Conservation (phyloP, 1,140 invertebrate genomes). For the Hylyphantes graminicola region DNA sequence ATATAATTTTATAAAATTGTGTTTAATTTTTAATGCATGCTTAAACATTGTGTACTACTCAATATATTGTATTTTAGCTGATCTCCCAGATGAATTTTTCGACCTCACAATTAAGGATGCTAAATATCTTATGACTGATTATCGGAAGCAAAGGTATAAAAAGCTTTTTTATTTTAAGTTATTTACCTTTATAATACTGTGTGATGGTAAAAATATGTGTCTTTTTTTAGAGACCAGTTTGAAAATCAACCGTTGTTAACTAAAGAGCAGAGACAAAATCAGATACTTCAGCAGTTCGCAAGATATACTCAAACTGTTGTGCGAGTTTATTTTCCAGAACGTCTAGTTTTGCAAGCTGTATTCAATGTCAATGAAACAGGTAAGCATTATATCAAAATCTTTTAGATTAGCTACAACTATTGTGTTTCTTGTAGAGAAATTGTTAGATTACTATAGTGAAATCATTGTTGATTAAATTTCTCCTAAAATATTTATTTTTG, state of each 20-base stretch:
- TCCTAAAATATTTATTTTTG: no score
- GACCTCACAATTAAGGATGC: slow-evolving; percentile 83
- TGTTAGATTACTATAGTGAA: no score
- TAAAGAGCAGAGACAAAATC: slow-evolving; percentile 73
- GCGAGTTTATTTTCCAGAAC: slow-evolving; percentile 83
- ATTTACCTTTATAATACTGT: not conserved
- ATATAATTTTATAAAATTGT: not conserved
- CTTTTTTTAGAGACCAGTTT: slow-evolving; percentile 69
- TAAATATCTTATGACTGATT: slow-evolving; percentile 76
- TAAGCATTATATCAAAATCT: slow-evolving; percentile 42
- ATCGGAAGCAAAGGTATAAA: slow-evolving; percentile 72
- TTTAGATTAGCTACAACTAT: no score
- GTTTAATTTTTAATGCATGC: not conserved
- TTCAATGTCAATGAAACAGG: slow-evolving; percentile 78
- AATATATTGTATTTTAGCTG: slow-evolving; percentile 67
- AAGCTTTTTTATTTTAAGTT: not conserved
- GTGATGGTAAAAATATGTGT: not conserved
- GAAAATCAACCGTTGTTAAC: slow-evolving; percentile 77
- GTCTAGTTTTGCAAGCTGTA: slow-evolving; percentile 81
- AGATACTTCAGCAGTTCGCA: slow-evolving; percentile 74
- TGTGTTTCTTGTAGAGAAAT: no score
- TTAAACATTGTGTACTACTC: not conserved
- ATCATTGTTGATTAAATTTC: no score
- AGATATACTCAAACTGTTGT: slow-evolving; percentile 80
- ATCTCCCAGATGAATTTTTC: slow-evolving; percentile 85